Evolutionary conservation across 2,888 invertebrate genomes (phyloP), one percentile per base, ranked within the genome.

Genomic region (Sepioteuthis lessoniana): DNA sequence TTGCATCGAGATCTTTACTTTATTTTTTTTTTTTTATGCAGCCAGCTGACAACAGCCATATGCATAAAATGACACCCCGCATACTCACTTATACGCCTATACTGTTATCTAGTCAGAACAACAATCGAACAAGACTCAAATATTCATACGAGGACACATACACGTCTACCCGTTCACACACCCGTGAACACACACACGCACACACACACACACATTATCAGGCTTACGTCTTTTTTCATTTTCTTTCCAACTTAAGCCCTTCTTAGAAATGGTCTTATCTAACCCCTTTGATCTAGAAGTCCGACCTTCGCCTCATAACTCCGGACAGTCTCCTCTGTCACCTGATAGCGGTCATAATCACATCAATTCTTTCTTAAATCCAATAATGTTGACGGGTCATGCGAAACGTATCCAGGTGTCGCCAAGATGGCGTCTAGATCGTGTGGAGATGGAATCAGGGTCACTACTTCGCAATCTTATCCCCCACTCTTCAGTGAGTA

Each of bases 391-490:
- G 76, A 76, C n/a, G 76, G 76, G 76, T 76, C n/a, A 76, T 76
- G 76, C 76, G 76, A 76, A 76, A 76, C n/a, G 35, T 76, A 76
- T 76, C n/a, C 76, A 76, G 76, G 76, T 76, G 76, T 76, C 76
- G 76, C 76, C 76, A 76, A n/a, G 76, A 76, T 76, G 76, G 76
- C n/a, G 76, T 76, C 76, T 76, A n/a, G 76, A 76, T 76, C 76
- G 76, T 76, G 76, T n/a, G 16, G n/a, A 76, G 76, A 76, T 76
- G 19, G 76, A 76, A 76, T 76, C n/a, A n/a, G 76, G 76, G 76
- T 76, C n/a, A 76, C 76, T 16, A n/a, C 76, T 35, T 16, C 76
- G 76, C 76, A 35, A 76, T 76, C n/a, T n/a, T 76, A n/a, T 21
- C 76, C 76, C n/a, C 31, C n/a, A n/a, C n/a, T n/a, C 31, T 8